Base-by-base conservation (phyloP, 2,888 invertebrate genomes). In the Epistrophe grossulariae region DNA sequence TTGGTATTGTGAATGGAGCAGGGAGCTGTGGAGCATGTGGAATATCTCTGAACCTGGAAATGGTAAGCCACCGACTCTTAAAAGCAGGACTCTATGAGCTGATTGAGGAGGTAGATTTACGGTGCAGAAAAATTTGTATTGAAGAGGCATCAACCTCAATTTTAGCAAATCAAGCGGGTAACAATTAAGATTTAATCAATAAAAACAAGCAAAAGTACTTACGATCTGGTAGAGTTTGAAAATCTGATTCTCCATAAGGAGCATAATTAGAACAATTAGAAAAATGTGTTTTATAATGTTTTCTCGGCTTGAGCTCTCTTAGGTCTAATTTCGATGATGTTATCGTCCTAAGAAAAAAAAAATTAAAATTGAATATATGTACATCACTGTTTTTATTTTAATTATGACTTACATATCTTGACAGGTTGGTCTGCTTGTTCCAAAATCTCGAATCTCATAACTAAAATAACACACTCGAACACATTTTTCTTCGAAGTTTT, bases 141-240 rank as follows among this genome's bases (percentile, higher is more conserved):
- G 24, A 24, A 24, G 24, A 24, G 24, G 24, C 24, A 24, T 24
- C 24, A 24, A n/a, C n/a, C n/a, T n/a, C n/a, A n/a, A 24, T 24
- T 24, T 24, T 3, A 24, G 24, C 24, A 24, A 24, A 24, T 24
- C 24, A 24, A 24, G 24, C 2, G 24, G 24, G 24, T 24, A 3
- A 24, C 3, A 24, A 24, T 24, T 24, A 24, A 24, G 3, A 24
- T 24, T 24, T 4, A 31, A 31, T 4, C 0, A 31, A 31, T 31
- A 31, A 31, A 9, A 35, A 35, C 31, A 35, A 35, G 6, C 7
- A 59, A 17, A 66, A 24, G 55, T 5, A 88, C 92, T 91, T 91
- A 92, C 92, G 92, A 90, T 93, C 93, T 35, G 91, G 91, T 72
- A 91, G 79, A 0, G 93, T 93, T 72, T 91, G 89, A 11, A 92